Conservation (phyloP, 1,140 invertebrate species). For the Plodia interpunctella region DNA sequence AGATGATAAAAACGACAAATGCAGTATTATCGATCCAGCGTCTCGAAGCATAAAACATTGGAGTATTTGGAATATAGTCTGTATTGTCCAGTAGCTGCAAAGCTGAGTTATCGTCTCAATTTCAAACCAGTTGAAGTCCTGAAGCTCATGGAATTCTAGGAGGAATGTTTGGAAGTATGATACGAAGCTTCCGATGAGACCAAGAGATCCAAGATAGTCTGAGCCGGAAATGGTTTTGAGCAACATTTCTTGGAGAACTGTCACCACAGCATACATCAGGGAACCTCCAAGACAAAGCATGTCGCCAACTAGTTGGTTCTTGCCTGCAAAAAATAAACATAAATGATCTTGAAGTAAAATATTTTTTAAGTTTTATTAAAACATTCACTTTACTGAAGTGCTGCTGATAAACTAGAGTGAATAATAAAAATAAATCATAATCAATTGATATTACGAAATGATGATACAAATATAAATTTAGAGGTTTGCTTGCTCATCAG, state of each 20-base stretch:
- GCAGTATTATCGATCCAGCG: constrained; percentile 88
- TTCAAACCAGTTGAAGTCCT: constrained; percentile 79
- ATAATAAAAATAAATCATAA: constrained; percentile 11
- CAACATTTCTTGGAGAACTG: constrained; percentile 89
- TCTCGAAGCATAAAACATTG: constrained; percentile 87
- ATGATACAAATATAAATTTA: too few species aligned
- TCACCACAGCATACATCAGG: constrained; percentile 88
- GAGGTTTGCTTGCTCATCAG: too few species aligned
- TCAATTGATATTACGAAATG: constrained; percentile 6
- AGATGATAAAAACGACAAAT: constrained; percentile 88
- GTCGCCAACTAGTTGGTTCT: constrained; percentile 89
- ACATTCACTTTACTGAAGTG: too few species aligned
- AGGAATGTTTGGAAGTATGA: constrained; percentile 85
- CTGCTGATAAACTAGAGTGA: too few species aligned
- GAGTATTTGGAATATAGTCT: constrained; percentile 88
- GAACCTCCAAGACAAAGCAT: constrained; percentile 90
- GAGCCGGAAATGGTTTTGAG: constrained; percentile 88
- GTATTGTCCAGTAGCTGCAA: constrained; percentile 64
- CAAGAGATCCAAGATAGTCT: constrained; percentile 91
- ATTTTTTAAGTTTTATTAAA: too few species aligned
- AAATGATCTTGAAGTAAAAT: too few species aligned
- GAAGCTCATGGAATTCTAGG: constrained; percentile 64
- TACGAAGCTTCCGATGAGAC: constrained; percentile 88
- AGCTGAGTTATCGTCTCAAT: constrained; percentile 67
- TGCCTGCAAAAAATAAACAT: constrained; percentile 80